A percentile compares a stretch with the other conserved stretches of the same genome.
Evolutionary conservation across 2,888 invertebrate species (phyloP).

Genomic region (Dorcus hopei): DNA sequence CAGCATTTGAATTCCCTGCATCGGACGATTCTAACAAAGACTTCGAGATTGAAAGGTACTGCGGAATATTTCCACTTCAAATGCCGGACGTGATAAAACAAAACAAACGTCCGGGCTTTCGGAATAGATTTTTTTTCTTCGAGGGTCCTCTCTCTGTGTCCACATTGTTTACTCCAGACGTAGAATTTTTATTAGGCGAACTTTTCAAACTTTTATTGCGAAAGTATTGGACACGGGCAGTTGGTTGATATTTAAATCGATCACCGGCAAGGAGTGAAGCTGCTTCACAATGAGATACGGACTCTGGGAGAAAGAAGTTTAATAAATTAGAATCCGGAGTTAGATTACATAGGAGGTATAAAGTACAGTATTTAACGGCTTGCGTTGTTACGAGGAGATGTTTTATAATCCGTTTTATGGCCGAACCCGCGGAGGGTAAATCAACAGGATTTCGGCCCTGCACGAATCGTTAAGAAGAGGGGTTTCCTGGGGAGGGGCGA

Average conservation of each 20-base stretch:
- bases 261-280: no score
- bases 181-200: constrained; percentile 19
- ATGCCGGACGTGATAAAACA: constrained; percentile 25
- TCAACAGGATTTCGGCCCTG: constrained; percentile 13
- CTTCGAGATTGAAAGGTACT: constrained; percentile 22
- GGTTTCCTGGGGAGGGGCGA: neutral
- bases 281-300: no score
- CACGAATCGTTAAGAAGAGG: constrained; percentile 11
- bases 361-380: neutral
- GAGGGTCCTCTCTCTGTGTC: constrained; percentile 3
- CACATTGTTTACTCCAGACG: constrained; percentile 16
- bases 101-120: constrained; percentile 21
- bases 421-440: constrained; percentile 11
- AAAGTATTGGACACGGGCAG: no score
- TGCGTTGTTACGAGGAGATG: neutral
- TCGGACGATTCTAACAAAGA: constrained; percentile 14
- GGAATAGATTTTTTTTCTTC: constrained; percentile 12
- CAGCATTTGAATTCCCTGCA: constrained; percentile 18
- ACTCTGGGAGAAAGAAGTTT: neutral
- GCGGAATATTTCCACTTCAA: constrained; percentile 25
- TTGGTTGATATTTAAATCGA: no score
- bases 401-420: constrained; percentile 17
- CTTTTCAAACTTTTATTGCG: neutral
- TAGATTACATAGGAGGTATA: neutral
- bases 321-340: neutral